These are phyloP conservation scores for Platygyra sinensis DNA, from an alignment of 64 coral and sea anemone genomes.

Conservation along the genomic window DNA sequence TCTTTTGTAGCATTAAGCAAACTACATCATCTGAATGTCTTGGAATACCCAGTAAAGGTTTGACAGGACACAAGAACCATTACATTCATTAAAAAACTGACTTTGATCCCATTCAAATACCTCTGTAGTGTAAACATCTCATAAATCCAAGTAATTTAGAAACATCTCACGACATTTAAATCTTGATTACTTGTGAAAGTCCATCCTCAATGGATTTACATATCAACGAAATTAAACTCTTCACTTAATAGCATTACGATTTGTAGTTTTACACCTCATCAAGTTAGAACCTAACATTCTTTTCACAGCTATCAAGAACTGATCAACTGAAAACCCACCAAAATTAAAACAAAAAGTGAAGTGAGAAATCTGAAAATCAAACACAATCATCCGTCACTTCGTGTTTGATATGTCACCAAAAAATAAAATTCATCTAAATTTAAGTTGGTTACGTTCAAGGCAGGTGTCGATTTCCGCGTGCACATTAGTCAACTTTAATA, in stretches of 20 bases:
- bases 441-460: neutral
- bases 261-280: too few species aligned
- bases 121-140: slow-evolving; percentile 18
- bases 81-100: neutral
- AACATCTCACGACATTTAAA: neutral
- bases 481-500: neutral
- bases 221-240: too few species aligned
- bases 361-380: neutral
- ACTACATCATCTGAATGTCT: too few species aligned
- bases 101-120: neutral
- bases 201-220: too few species aligned
- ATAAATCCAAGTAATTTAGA: neutral
- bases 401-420: neutral
- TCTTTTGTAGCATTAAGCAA: too few species aligned
- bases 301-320: neutral
- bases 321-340: neutral
- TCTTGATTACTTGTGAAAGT: neutral
- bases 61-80: too few species aligned
- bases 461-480: neutral
- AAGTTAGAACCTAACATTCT: too few species aligned
- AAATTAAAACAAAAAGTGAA: neutral
- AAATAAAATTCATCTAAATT: neutral
- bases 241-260: too few species aligned
- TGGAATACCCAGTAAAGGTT: too few species aligned
- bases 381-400: neutral